phyloP scores from a whole-genome alignment of 1,140 invertebrate genomes.

The Globodera ellingtonae region DNA sequence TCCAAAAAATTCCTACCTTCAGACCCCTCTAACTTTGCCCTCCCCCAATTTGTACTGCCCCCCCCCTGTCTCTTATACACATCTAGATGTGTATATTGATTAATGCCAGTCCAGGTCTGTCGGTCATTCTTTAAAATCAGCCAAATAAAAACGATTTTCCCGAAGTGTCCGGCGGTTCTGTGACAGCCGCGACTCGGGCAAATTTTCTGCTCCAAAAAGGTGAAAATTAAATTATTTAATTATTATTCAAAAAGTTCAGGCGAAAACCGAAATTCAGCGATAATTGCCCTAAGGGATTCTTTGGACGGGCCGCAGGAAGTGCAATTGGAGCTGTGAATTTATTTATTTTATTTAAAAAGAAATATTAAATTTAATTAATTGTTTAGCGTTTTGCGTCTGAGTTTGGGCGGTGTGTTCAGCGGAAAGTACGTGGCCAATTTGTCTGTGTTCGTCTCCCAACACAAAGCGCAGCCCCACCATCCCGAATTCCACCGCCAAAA shows the following conservation, averaged over 20 bases:
- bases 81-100: no score
- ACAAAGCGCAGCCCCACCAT: constrained; percentile 45
- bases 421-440: constrained; percentile 65
- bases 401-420: constrained; percentile 49
- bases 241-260: constrained; percentile 13
- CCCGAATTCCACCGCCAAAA: constrained; percentile 9
- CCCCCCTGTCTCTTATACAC: no score
- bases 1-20: no score
- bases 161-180: constrained; percentile 7
- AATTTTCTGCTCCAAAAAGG: constrained; percentile 64
- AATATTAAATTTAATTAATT: constrained; percentile 20
- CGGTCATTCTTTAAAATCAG: background rate
- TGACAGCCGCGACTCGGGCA: constrained; percentile 52
- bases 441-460: constrained; percentile 56
- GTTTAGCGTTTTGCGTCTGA: constrained; percentile 43
- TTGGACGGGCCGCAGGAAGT: constrained; percentile 63
- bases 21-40: no score
- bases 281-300: constrained; percentile 62
- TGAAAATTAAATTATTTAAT: background rate
- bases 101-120: constrained; percentile 46
- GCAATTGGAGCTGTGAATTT: constrained; percentile 48
- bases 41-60: no score
- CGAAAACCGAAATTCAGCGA: constrained; percentile 60
- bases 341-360: constrained; percentile 6
- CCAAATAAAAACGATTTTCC: background rate